phyloP scores from a whole-genome alignment of 2,888 invertebrate species.

The Sinohyriopsis cumingii region DNA sequence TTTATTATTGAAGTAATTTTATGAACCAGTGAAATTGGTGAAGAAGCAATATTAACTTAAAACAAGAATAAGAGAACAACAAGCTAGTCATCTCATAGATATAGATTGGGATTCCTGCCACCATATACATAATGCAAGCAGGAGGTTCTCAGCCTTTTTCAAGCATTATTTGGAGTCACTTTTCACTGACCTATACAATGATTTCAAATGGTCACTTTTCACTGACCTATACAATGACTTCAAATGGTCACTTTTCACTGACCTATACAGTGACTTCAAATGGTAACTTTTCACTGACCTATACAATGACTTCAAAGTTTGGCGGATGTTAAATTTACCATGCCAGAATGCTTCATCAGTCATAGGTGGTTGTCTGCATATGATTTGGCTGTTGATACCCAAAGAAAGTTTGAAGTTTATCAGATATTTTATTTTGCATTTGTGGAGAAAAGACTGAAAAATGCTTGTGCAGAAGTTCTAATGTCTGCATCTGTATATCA shows the following conservation, averaged over 20 bases:
- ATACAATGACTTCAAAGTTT: conserved; percentile 22
- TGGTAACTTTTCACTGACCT: conserved; percentile 36
- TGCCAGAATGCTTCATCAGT: conserved; percentile 24
- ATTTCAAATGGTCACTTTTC: conserved; percentile 22
- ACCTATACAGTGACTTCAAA: conserved; percentile 34
- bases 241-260: conserved; percentile 23
- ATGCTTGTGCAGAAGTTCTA: neutral
- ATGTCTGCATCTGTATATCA: too few species aligned
- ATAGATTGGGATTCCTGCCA: conserved; percentile 51
- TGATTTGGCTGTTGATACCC: conserved; percentile 16
- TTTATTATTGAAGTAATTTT: too few species aligned
- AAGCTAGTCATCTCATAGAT: conserved; percentile 44
- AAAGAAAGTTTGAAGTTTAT: conserved; percentile 14
- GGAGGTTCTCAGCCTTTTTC: conserved; percentile 41
- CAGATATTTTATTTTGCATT: neutral
- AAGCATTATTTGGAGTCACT: conserved; percentile 25
- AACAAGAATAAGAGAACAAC: conserved; percentile 18
- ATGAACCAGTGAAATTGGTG: conserved; percentile 30
- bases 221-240: too few species aligned
- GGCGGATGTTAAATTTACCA: conserved; percentile 21
- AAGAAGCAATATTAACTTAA: conserved; percentile 42
- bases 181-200: conserved; percentile 21
- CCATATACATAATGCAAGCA: conserved; percentile 46
- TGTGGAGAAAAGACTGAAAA: neutral
- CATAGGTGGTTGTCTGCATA: conserved; percentile 35